phyloP scores from a whole-genome alignment of 2,113 vertebrate genomes.

The Rhynchomys soricoides region DNA sequence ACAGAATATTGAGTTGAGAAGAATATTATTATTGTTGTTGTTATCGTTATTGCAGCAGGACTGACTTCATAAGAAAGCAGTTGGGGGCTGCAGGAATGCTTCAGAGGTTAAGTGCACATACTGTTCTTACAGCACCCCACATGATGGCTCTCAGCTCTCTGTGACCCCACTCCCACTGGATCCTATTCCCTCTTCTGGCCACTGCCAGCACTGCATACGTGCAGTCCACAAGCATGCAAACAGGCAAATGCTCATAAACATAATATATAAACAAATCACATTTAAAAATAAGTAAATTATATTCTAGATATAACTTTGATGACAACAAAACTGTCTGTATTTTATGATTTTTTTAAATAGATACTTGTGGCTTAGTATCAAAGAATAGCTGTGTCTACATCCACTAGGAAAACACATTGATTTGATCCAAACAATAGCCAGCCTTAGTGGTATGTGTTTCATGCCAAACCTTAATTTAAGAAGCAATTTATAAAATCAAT shows the following conservation, averaged over 20 bases:
- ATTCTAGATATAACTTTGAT: not conserved
- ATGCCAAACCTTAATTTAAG: constrained; percentile 7
- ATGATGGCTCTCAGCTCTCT: not conserved
- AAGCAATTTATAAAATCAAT: constrained; percentile 61
- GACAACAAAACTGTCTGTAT: constrained; percentile 1
- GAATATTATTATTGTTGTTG: too few relatives aligned
- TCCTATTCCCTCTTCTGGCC: not conserved
- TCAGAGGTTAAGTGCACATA: not conserved
- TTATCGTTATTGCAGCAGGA: not conserved
- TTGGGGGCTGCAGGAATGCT: not conserved
- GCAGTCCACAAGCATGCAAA: too few relatives aligned
- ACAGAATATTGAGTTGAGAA: not conserved
- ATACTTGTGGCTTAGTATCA: constrained; percentile 7
- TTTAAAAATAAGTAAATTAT: not conserved
- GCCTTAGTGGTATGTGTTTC: not conserved
- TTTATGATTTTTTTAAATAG: not conserved
- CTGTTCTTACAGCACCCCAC: not conserved
- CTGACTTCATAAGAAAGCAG: not conserved
- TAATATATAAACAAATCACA: not conserved
- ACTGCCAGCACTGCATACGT: not conserved
- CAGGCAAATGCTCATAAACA: not conserved
- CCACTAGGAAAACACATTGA: constrained; percentile 24
- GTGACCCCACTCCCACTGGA: not conserved
- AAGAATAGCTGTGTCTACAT: not conserved
- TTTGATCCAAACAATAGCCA: constrained; percentile 33